phyloP scores from a whole-genome alignment of 1,140 invertebrate genomes.

The Artemia franciscana region DNA sequence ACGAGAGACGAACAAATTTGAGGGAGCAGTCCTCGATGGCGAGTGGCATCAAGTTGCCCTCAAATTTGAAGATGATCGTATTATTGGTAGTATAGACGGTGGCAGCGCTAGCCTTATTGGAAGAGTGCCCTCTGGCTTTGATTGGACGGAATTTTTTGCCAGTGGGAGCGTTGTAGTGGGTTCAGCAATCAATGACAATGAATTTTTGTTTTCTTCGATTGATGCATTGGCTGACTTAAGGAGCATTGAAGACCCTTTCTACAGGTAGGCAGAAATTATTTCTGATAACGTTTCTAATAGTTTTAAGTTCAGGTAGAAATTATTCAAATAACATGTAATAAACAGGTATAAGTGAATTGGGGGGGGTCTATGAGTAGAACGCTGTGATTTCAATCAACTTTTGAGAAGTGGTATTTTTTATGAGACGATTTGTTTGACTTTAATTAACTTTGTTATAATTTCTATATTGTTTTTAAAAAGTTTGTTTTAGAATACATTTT shows the following conservation, averaged over 20 bases:
- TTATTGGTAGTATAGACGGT: neutral
- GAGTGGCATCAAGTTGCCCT: conserved; percentile 17
- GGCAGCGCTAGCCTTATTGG: neutral
- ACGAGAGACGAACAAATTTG: conserved; percentile 1
- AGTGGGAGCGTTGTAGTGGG: conserved; percentile 1
- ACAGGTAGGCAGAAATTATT: neutral
- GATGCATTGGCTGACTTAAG: neutral
- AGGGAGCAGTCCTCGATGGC: conserved; percentile 14
- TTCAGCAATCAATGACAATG: neutral
- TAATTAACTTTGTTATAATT: too few species aligned
- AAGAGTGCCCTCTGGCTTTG: neutral
- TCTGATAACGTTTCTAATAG: too few species aligned
- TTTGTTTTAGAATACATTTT: too few species aligned
- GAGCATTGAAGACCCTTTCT: neutral
- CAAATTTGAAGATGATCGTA: conserved; percentile 3
- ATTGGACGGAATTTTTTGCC: neutral
- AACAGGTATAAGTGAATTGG: too few species aligned
- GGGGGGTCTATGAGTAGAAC: too few species aligned
- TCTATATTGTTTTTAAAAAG: too few species aligned
- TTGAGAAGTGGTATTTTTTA: too few species aligned
- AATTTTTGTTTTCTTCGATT: neutral
- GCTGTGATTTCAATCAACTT: too few species aligned
- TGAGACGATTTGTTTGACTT: too few species aligned
- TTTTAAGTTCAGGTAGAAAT: too few species aligned
- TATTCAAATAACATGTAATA: too few species aligned